Evolutionary conservation across 2,888 invertebrate genomes (phyloP).

Genomic region (Drosophila vallismaia): DNA sequence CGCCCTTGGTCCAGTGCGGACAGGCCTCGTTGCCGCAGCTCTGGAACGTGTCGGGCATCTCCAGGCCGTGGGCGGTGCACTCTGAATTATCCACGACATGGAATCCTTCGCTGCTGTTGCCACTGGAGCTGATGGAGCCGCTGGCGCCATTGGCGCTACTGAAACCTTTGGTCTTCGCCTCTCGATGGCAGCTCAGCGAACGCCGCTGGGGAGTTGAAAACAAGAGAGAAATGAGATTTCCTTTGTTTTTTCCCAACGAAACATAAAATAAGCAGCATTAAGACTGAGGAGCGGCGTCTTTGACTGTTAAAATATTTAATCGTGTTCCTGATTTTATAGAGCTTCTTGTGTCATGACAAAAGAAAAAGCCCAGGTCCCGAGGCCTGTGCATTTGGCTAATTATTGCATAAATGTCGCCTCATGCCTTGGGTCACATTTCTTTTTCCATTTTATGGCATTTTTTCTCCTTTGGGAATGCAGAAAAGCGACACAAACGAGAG

Average conservation of each 20-base stretch:
- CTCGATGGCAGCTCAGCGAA: slow-evolving; percentile 75
- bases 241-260: slow-evolving; percentile 22
- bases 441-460: slow-evolving; percentile 13
- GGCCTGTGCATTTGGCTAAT: slow-evolving; percentile 65
- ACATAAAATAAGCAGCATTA: slow-evolving; percentile 52
- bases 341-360: slow-evolving; percentile 4
- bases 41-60: slow-evolving; percentile 87
- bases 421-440: slow-evolving; percentile 20
- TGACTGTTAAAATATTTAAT: slow-evolving; percentile 67
- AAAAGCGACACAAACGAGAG: background rate
- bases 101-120: slow-evolving; percentile 24
- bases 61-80: slow-evolving; percentile 89
- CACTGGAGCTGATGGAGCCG: slow-evolving; percentile 7
- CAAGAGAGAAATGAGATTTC: slow-evolving; percentile 26
- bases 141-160: slow-evolving; percentile 13
- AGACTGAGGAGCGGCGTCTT: slow-evolving; percentile 2
- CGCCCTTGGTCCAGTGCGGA: slow-evolving; percentile 89
- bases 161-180: slow-evolving; percentile 33
- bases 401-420: slow-evolving; percentile 55
- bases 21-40: slow-evolving; percentile 89
- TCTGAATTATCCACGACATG: slow-evolving; percentile 86
- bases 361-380: background rate
- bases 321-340: slow-evolving; percentile 54
- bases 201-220: slow-evolving; percentile 70
- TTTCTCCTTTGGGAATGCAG: slow-evolving; percentile 7